Evolutionary conservation across 2,113 vertebrate species (phyloP).

Genomic region (Rynchops niger): DNA sequence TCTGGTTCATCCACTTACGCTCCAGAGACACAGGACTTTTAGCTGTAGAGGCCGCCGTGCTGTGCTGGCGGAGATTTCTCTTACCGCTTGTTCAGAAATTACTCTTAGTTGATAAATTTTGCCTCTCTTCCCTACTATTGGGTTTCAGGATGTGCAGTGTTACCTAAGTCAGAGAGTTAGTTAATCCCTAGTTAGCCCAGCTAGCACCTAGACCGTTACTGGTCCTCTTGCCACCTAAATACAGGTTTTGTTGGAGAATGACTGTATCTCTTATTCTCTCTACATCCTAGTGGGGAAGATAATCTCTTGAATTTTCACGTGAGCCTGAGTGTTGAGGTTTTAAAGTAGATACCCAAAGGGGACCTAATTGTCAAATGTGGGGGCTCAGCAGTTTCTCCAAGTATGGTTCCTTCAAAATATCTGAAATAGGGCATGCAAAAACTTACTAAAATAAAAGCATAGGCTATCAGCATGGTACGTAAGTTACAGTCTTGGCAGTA

Average conservation of each 20-base stretch:
- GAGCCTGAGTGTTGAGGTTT: not conserved
- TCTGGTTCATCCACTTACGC: not conserved
- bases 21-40: not conserved
- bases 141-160: not conserved
- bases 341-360: not conserved
- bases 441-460: not conserved
- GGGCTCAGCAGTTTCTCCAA: not conserved
- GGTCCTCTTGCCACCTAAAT: not conserved
- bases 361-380: not conserved
- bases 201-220: not conserved
- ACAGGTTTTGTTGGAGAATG: not conserved
- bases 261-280: not conserved
- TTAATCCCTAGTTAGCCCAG: not conserved
- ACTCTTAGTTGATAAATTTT: not conserved
- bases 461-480: not conserved
- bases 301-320: not conserved
- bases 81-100: not conserved
- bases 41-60: not conserved
- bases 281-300: not conserved
- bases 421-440: not conserved
- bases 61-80: not conserved
- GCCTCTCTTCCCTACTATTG: not conserved
- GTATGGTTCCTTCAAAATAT: not conserved
- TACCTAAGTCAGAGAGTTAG: not conserved
- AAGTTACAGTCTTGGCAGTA: not conserved